A percentile compares a stretch with the other conserved stretches of the same genome.
These are phyloP conservation scores for Cheilosia vulpina DNA, from an alignment of 2,888 invertebrate genomes.

Conservation along the genomic window DNA sequence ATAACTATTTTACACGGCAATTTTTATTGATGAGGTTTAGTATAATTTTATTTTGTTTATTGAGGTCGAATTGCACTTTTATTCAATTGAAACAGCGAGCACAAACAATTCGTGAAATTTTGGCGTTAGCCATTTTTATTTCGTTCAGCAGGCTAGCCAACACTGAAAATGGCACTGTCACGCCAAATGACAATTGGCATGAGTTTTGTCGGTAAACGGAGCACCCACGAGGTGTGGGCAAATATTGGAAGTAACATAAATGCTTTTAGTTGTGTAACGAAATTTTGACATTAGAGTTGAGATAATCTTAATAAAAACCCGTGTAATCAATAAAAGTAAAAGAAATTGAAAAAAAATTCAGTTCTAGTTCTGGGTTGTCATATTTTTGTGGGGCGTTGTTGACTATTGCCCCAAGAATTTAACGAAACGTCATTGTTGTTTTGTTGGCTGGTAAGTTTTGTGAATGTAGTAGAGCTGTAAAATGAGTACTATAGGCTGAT, in stretches of 20 bases:
- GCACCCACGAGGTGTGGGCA: slow-evolving; percentile 54
- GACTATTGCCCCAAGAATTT: neutral
- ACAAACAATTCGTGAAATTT: slow-evolving; percentile 78
- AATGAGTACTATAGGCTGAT: neutral
- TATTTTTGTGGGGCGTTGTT: slow-evolving; percentile 22
- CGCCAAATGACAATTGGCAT: slow-evolving; percentile 62
- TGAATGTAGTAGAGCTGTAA: slow-evolving; percentile 2
- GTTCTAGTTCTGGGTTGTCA: neutral
- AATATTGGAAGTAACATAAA: neutral
- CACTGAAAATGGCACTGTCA: slow-evolving; percentile 60
- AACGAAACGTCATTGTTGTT: slow-evolving; percentile 26
- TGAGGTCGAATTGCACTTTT: slow-evolving; percentile 51
- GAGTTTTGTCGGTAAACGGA: slow-evolving; percentile 3
- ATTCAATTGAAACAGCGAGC: slow-evolving; percentile 75
- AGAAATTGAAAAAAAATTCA: neutral
- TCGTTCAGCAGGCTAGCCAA: slow-evolving; percentile 76
- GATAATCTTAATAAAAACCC: neutral
- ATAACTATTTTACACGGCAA: slow-evolving; percentile 19
- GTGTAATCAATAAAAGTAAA: neutral
- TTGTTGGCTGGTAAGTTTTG: slow-evolving; percentile 30
- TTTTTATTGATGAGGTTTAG: slow-evolving; percentile 15
- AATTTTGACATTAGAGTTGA: neutral
- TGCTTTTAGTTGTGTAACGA: neutral
- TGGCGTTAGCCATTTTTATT: slow-evolving; percentile 80
- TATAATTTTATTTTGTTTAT: slow-evolving; percentile 18